Conservation (phyloP, 2,113 vertebrate species). For the Atractosteus spatula region DNA sequence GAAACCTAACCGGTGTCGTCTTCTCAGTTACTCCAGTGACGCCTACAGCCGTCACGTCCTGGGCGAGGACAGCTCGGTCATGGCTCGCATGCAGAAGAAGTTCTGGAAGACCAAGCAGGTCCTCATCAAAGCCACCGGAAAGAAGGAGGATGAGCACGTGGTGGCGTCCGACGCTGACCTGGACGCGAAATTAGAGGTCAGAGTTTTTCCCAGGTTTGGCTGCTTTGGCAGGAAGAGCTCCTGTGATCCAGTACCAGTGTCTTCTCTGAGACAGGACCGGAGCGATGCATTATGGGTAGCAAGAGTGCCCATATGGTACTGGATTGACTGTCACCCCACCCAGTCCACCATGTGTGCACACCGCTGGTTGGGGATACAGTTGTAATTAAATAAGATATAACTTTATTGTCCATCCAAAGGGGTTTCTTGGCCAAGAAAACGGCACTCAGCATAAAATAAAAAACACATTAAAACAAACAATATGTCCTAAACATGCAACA, state of each 20-base stretch:
- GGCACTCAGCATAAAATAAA: too few species aligned
- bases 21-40: constrained; percentile 59
- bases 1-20: background rate
- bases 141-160: constrained; percentile 77
- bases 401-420: too few species aligned
- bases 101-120: constrained; percentile 80
- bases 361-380: too few species aligned
- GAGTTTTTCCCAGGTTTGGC: background rate
- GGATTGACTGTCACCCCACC: too few species aligned
- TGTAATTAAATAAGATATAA: too few species aligned
- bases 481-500: too few species aligned
- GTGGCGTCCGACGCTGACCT: constrained; percentile 77
- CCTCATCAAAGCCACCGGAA: constrained; percentile 80
- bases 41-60: constrained; percentile 56
- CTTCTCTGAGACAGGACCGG: too few species aligned
- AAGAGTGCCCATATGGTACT: too few species aligned
- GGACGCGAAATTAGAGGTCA: constrained; percentile 76
- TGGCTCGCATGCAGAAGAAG: constrained; percentile 80
- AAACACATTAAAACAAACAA: too few species aligned
- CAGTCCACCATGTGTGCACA: too few species aligned
- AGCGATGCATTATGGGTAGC: too few species aligned
- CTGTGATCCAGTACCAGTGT: constrained; percentile 1
- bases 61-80: constrained; percentile 66
- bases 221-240: constrained; percentile 16
- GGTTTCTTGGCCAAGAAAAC: too few species aligned